These are phyloP conservation scores for Cyrtodaria siliqua DNA, from an alignment of 2,888 invertebrate genomes.

Conservation along the genomic window DNA sequence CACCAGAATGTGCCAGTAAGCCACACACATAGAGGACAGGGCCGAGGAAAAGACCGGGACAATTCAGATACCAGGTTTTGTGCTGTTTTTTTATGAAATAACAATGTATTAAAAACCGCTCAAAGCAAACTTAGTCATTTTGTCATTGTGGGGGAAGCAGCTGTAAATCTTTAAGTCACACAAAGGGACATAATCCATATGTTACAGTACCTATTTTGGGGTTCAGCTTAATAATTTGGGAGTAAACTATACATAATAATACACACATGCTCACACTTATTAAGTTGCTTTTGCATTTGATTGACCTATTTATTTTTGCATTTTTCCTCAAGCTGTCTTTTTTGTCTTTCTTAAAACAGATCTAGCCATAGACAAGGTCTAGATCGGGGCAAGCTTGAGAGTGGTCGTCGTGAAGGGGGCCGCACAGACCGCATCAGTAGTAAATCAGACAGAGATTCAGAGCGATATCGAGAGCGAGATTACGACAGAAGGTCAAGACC, in stretches of 20 bases:
- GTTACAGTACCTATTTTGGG: no score
- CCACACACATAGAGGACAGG: background rate
- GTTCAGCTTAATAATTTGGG: no score
- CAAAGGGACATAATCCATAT: no score
- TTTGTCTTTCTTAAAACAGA: background rate
- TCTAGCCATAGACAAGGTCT: background rate
- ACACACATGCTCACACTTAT: no score
- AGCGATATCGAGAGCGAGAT: background rate
- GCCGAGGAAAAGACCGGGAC: background rate
- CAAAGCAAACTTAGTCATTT: no score
- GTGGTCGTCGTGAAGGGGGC: background rate
- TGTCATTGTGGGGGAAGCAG: no score
- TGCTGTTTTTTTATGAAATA: no score
- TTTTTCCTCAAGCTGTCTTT: no score
- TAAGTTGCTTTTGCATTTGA: no score
- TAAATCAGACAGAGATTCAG: conserved; percentile 1
- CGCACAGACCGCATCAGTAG: background rate
- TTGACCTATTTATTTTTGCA: background rate
- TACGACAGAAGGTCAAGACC: background rate
- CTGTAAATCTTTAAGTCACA: no score
- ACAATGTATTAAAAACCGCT: no score
- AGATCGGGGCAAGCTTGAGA: background rate
- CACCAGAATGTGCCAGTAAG: background rate
- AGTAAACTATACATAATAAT: no score
- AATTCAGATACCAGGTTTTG: background rate